phyloP scores from a whole-genome alignment of 1,140 invertebrate genomes.

The Parapsyche elsis region DNA sequence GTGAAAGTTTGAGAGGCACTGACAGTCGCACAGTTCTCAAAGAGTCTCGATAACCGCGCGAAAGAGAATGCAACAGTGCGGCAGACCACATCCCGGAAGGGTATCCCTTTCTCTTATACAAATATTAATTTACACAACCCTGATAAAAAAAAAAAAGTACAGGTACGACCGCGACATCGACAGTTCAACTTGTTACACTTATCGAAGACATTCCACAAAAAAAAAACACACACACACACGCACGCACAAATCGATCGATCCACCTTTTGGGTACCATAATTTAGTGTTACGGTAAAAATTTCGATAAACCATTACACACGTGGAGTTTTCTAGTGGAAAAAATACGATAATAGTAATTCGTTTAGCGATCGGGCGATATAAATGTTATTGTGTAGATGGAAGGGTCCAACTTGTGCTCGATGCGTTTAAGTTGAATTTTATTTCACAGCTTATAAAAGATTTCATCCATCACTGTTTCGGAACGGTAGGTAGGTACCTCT shows the following conservation, averaged over 20 bases:
- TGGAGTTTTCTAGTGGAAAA: no score
- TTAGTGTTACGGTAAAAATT: neutral
- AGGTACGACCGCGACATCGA: neutral
- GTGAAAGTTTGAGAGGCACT: neutral
- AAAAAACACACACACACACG: no score
- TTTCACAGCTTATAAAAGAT: slow-evolving; percentile 30
- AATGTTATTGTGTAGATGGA: neutral
- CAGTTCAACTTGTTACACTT: neutral
- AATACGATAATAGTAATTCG: neutral
- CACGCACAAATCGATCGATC: no score
- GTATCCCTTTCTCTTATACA: slow-evolving; percentile 33
- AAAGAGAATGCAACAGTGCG: slow-evolving; percentile 23
- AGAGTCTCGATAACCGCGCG: slow-evolving; percentile 19
- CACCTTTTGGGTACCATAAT: slow-evolving; percentile 23
- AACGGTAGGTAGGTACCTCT: neutral
- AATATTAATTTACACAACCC: slow-evolving; percentile 34
- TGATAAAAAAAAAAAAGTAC: neutral
- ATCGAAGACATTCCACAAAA: slow-evolving; percentile 6
- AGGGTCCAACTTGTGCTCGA: no score
- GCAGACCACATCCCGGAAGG: slow-evolving; percentile 48
- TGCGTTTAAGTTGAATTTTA: neutral
- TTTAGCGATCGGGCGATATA: neutral
- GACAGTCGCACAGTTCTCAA: neutral
- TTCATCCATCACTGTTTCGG: slow-evolving; percentile 31
- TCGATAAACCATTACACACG: neutral